phyloP scores from a whole-genome alignment of 2,113 vertebrate genomes.

The Scalopus aquaticus region DNA sequence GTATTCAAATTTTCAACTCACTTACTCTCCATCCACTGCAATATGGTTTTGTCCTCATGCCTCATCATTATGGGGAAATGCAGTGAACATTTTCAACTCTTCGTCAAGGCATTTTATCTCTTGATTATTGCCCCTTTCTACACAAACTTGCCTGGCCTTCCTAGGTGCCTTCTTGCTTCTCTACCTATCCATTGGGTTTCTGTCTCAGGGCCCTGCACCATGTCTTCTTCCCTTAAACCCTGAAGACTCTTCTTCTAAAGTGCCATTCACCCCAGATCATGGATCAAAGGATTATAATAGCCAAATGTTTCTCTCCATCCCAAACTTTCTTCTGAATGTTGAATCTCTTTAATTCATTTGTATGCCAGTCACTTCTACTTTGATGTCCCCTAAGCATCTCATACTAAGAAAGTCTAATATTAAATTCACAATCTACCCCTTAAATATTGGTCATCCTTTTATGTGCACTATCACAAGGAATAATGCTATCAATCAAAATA shows the following conservation, averaged over 20 bases:
- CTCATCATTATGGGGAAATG: not conserved
- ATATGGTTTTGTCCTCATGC: not conserved
- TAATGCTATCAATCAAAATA: not conserved
- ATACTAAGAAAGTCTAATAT: not conserved
- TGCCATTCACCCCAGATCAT: not conserved
- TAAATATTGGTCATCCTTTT: not conserved
- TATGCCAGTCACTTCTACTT: not conserved
- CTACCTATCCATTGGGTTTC: not conserved
- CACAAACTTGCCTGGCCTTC: not conserved
- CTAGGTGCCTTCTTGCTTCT: not conserved
- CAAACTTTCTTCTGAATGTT: not conserved
- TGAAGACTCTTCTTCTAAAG: not conserved
- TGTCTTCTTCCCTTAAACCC: not conserved
- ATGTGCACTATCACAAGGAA: not conserved
- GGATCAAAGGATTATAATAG: not conserved
- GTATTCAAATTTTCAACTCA: not conserved
- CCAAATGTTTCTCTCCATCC: not conserved
- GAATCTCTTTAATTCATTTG: not conserved
- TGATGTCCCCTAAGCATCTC: not conserved
- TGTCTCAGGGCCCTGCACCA: no score
- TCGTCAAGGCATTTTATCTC: not conserved
- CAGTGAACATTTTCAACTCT: not conserved
- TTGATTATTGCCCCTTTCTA: not conserved
- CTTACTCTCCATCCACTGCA: not conserved
- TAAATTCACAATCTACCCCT: not conserved